Conservation (phyloP, 2,797 vertebrate genomes). For the Sebastes matsubarae region DNA sequence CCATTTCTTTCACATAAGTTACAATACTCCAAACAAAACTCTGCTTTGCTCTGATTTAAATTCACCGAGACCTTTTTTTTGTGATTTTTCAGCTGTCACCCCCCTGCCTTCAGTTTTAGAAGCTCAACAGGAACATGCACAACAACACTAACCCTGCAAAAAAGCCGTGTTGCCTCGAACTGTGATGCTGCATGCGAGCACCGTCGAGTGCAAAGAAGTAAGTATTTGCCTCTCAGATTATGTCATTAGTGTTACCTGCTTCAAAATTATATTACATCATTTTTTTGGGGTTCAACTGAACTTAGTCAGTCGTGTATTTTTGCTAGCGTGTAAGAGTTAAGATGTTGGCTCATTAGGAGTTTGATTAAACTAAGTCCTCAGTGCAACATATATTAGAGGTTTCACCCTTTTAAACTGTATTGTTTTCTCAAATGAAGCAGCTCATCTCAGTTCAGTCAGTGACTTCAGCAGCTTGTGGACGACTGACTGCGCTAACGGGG, state of each 20-base stretch:
- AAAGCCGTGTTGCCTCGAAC: background rate
- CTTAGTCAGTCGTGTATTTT: background rate
- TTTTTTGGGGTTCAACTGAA: background rate
- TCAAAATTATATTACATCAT: background rate
- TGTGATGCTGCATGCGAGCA: background rate
- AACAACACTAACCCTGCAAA: background rate
- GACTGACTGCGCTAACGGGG: background rate
- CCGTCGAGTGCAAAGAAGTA: background rate
- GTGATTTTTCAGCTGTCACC: background rate
- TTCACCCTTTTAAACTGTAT: background rate
- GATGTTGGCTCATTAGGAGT: background rate
- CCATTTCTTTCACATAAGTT: background rate
- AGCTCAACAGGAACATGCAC: background rate
- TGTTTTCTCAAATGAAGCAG: background rate
- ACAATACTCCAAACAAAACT: background rate
- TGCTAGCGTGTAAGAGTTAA: background rate
- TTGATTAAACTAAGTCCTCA: background rate
- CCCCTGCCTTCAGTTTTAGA: background rate
- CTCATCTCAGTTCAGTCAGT: background rate
- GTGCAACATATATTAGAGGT: background rate
- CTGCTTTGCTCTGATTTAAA: background rate
- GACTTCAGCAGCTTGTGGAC: constrained; percentile 8
- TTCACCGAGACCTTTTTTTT: background rate
- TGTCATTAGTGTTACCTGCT: background rate
- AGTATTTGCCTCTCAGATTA: background rate